Conservation (phyloP, 2,113 vertebrate species). For the Oncorhynchus tshawytscha region DNA sequence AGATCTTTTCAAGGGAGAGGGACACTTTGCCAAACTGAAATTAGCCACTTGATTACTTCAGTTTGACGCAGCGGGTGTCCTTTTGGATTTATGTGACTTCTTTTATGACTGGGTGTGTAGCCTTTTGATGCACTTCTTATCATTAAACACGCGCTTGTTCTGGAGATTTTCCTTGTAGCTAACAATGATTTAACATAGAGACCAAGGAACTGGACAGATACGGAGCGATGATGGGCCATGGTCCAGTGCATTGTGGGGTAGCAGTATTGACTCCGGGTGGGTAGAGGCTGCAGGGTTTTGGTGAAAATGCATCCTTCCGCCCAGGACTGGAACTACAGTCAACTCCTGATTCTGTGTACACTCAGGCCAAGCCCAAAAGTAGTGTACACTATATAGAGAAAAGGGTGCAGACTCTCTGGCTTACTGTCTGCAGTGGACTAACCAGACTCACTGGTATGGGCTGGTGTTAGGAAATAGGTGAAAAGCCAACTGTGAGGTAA, state of each 20-base stretch:
- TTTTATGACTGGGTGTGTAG: background rate
- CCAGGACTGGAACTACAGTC: background rate
- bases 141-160: background rate
- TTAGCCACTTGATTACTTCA: background rate
- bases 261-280: background rate
- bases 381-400: background rate
- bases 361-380: background rate
- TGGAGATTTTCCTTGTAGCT: background rate
- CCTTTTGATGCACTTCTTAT: background rate
- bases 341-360: background rate
- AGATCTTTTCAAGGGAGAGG: slow-evolving; percentile 30
- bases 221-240: too few relatives aligned
- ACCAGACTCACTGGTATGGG: slow-evolving; percentile 22
- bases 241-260: background rate
- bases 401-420: background rate
- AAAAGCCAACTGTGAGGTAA: background rate
- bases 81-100: background rate
- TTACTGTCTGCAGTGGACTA: background rate
- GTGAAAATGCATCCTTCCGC: background rate
- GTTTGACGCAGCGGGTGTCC: background rate
- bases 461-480: background rate
- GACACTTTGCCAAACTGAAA: background rate
- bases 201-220: slow-evolving; percentile 1
- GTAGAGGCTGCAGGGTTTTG: background rate
- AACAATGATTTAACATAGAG: background rate